Evolutionary conservation across 2,113 vertebrate species (phyloP), one percentile per base, ranked within the genome.

Genomic region (Nerophis ophidion): DNA sequence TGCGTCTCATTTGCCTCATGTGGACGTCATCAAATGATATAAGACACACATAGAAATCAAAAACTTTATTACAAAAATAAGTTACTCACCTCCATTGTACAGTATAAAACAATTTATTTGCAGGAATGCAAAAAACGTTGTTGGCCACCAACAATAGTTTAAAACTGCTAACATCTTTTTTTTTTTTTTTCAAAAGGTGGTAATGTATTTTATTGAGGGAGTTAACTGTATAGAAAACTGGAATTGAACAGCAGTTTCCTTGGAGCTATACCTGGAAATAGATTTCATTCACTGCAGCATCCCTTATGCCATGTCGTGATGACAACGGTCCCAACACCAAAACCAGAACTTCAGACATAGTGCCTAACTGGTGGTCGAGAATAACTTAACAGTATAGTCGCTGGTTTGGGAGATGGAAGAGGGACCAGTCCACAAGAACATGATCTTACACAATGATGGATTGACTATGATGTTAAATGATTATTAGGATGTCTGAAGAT

Each of bases 31-130:
- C 74, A 78, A 88, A 86, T 81, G 78, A 87, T 74, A 35, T 81
- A 88, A 78, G 84, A 88, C 89, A 87, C 82, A 75, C 72, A 89
- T 90, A 90, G 84, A 91, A 91, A 98, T 97, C 95, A 97, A 98
- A 98, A 97, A 95, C 94, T 98, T 99, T 99, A 99, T 98, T 99
- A 99, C 95, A 99, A 99, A 99, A 99, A 99, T 99, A 99, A 98
- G 95, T 98, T 99, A 99, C 97, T 98, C 96, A 94, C 96, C 95
- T 98, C 86, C 95, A 97, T 97, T 94, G 95, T 98, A 99, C 95
- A 99, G 96, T 98, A 99, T 98, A 99, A 99, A 99, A 99, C 96
- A 98, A 97, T 98, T 98, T 98, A 98, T 98, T 98, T 98, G 94
- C 95, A 97, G 95, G 95, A 99, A 99, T 98, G 96, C 95, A 98